phyloP scores from a whole-genome alignment of 2,888 invertebrate species.

The Andrena bicolor region DNA sequence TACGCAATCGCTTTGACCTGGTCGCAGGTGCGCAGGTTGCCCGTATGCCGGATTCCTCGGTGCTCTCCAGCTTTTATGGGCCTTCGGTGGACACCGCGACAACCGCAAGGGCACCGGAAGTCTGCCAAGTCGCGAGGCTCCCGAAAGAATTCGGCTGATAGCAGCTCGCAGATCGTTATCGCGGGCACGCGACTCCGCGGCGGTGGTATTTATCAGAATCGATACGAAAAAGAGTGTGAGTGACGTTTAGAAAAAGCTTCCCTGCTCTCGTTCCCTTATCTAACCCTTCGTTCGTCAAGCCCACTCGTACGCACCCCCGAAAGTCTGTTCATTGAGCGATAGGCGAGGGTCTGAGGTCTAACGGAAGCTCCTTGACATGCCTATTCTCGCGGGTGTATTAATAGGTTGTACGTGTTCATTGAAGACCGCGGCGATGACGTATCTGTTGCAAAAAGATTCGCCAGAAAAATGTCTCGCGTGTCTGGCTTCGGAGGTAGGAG shows the following conservation, averaged over 20 bases:
- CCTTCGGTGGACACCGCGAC: constrained; percentile 51
- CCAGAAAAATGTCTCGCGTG: constrained; percentile 67
- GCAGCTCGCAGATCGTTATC: constrained; percentile 53
- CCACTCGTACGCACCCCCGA: too few relatives aligned
- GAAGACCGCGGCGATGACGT: constrained; percentile 43
- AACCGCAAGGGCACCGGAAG: constrained; percentile 63
- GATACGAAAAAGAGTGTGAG: background rate
- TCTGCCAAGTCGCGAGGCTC: constrained; percentile 19
- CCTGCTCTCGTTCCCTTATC: too few relatives aligned
- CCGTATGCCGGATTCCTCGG: constrained; percentile 38
- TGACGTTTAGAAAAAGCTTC: background rate
- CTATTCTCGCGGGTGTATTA: constrained; percentile 27
- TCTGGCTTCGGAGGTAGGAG: constrained; percentile 56
- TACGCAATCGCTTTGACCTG: constrained; percentile 69
- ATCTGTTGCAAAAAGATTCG: constrained; percentile 20
- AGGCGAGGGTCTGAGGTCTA: background rate
- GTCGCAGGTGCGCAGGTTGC: constrained; percentile 67
- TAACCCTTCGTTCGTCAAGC: background rate
- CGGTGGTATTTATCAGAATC: constrained; percentile 1
- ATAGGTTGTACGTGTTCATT: constrained; percentile 33
- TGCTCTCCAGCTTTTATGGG: constrained; percentile 64
- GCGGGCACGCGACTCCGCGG: constrained; percentile 56
- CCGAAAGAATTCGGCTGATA: constrained; percentile 43
- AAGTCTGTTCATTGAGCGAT: background rate
- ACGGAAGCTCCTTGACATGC: background rate